Conservation (phyloP, 2,888 invertebrate genomes). For the Oligia latruncula region DNA sequence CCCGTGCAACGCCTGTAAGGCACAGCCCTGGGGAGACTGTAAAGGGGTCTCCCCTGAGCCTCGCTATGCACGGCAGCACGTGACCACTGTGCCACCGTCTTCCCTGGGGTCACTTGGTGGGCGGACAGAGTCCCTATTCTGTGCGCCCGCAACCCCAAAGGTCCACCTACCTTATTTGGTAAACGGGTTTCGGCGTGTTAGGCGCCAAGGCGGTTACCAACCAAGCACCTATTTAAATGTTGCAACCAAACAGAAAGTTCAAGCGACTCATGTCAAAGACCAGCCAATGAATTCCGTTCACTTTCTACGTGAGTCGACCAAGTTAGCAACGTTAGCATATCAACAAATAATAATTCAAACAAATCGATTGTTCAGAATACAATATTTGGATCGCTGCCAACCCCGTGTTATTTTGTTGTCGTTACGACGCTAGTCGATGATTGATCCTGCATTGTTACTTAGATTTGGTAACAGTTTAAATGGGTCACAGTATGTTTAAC, state of each 20-base stretch:
- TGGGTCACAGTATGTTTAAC: conserved; percentile 58
- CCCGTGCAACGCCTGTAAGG: too few species aligned
- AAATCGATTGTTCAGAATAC: conserved; percentile 60
- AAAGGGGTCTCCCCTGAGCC: too few species aligned
- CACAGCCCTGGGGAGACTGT: too few species aligned
- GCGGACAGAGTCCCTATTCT: too few species aligned
- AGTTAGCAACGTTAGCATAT: conserved; percentile 41
- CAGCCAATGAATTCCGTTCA: conserved; percentile 55
- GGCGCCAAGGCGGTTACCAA: neutral
- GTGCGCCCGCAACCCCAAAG: too few species aligned
- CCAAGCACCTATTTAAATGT: conserved; percentile 28
- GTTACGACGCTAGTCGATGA: conserved; percentile 43
- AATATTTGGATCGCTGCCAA: conserved; percentile 65
- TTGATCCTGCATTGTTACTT: conserved; percentile 63
- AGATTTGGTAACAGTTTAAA: conserved; percentile 58
- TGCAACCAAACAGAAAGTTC: conserved; percentile 52
- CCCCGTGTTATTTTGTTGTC: conserved; percentile 63
- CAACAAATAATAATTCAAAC: conserved; percentile 54
- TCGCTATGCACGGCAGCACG: too few species aligned
- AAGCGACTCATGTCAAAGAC: conserved; percentile 47
- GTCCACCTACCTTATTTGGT: too few species aligned
- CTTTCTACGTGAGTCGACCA: conserved; percentile 65
- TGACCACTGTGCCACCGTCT: too few species aligned
- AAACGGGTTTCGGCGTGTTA: too few species aligned
- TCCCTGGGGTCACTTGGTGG: too few species aligned